Evolutionary conservation across 2,888 invertebrate genomes (phyloP).

Genomic region (Steromphala cineraria): DNA sequence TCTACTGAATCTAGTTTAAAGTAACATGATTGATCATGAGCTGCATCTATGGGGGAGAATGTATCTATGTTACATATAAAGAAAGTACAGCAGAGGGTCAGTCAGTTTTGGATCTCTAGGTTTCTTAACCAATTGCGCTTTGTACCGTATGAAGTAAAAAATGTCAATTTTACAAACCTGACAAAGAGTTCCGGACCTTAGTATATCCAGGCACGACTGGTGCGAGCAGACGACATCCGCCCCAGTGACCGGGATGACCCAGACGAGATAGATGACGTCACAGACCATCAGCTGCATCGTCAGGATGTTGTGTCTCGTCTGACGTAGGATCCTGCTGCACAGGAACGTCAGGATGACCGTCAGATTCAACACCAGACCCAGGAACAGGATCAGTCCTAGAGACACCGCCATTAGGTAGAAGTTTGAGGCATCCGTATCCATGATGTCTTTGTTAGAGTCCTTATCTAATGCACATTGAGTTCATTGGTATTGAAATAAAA

Average conservation of each 20-base stretch:
- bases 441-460: no score
- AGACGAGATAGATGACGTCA: conserved; percentile 1
- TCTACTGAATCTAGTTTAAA: no score
- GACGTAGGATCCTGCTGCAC: neutral
- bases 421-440: no score
- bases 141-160: no score
- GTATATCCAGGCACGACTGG: neutral
- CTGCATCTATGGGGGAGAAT: no score
- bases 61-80: no score
- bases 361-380: neutral
- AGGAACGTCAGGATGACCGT: neutral
- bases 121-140: no score
- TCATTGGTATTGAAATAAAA: no score
- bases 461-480: no score
- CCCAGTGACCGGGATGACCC: conserved; percentile 8
- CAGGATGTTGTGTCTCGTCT: neutral
- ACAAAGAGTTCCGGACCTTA: neutral
- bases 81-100: no score
- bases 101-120: no score
- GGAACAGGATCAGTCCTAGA: neutral
- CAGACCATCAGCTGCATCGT: conserved; percentile 2
- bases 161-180: neutral
- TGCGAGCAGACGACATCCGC: neutral
- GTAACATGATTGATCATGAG: no score
- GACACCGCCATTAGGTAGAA: neutral